phyloP scores from a whole-genome alignment of 2,888 invertebrate genomes.

The Empis stercorea region DNA sequence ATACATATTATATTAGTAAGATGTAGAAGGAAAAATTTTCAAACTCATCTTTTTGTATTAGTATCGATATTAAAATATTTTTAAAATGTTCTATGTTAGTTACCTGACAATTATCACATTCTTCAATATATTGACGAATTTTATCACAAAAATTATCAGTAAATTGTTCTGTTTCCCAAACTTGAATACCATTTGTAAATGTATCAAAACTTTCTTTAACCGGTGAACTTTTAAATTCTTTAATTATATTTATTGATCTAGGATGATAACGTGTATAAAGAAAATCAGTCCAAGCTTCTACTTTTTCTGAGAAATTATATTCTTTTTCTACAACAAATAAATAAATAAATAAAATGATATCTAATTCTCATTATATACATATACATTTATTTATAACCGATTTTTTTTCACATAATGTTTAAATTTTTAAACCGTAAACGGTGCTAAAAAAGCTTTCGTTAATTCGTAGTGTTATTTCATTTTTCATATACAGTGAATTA shows the following conservation, averaged over 20 bases:
- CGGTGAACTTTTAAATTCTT: slow-evolving; percentile 52
- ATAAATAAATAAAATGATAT: neutral
- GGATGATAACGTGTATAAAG: slow-evolving; percentile 69
- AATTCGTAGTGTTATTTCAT: too few species aligned
- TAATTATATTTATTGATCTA: slow-evolving; percentile 59
- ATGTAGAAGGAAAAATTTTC: too few species aligned
- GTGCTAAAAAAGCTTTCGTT: too few species aligned
- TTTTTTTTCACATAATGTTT: too few species aligned
- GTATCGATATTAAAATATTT: too few species aligned
- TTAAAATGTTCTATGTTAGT: neutral
- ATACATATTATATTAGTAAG: too few species aligned
- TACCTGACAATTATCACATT: slow-evolving; percentile 63
- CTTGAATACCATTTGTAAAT: slow-evolving; percentile 44
- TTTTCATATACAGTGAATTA: too few species aligned
- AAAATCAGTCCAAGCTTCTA: slow-evolving; percentile 77
- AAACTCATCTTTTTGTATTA: too few species aligned
- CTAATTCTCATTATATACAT: too few species aligned
- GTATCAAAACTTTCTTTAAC: slow-evolving; percentile 43
- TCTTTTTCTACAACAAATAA: slow-evolving; percentile 35
- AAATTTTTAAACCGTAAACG: too few species aligned
- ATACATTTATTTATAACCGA: too few species aligned
- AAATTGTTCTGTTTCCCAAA: slow-evolving; percentile 54
- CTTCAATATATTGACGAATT: slow-evolving; percentile 73
- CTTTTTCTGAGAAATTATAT: slow-evolving; percentile 50
- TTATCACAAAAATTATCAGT: slow-evolving; percentile 66